Conservation (phyloP, 2,888 invertebrate species). For the Brachylomia viminalis region DNA sequence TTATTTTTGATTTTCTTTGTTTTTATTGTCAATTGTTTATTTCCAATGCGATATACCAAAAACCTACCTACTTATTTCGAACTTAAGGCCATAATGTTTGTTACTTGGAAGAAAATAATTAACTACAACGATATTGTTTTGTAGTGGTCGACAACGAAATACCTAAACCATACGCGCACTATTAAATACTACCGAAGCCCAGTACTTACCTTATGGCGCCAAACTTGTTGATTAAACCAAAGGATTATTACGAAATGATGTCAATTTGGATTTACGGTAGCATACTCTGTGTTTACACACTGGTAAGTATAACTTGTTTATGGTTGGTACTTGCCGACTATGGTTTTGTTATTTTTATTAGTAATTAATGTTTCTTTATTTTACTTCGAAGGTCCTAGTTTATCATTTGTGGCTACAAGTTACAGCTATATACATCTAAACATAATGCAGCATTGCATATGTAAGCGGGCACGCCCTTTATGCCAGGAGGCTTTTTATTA, state of each 20-base stretch:
- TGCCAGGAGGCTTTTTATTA: too few species aligned
- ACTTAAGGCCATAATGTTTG: not conserved
- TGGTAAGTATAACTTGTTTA: conserved; percentile 6
- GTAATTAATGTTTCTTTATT: too few species aligned
- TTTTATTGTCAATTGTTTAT: not conserved
- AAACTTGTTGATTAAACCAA: conserved; percentile 1
- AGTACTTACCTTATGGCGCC: not conserved
- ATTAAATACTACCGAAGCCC: not conserved
- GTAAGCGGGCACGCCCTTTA: too few species aligned
- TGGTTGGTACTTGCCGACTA: too few species aligned
- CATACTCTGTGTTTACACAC: not conserved
- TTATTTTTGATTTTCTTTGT: not conserved
- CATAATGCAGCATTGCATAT: too few species aligned
- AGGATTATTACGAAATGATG: not conserved
- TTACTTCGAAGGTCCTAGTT: too few species aligned
- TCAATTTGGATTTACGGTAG: not conserved
- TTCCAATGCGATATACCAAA: not conserved
- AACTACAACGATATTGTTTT: not conserved
- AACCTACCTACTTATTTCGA: not conserved
- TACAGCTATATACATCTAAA: too few species aligned
- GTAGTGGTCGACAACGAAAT: not conserved
- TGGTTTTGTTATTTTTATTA: too few species aligned
- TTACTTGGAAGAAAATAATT: not conserved
- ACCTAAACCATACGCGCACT: not conserved
- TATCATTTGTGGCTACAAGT: too few species aligned